These are phyloP conservation scores for Caenorhabditis brenneri DNA, from an alignment of 1,140 invertebrate species.

Conservation along the genomic window DNA sequence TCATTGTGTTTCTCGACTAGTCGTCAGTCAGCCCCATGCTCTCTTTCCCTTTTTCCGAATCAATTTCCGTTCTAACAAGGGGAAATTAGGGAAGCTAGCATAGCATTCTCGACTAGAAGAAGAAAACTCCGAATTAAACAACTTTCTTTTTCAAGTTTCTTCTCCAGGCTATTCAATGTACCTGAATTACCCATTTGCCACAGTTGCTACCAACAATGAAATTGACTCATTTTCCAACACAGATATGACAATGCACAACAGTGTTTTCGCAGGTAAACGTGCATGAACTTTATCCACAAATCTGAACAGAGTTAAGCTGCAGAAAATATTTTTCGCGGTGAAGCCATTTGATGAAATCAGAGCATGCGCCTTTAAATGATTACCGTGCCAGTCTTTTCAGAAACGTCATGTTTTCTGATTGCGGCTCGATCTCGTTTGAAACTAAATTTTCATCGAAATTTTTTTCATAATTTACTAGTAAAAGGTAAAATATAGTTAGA, in stretches of 20 bases:
- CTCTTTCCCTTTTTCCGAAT: not conserved
- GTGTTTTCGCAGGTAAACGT: constrained; percentile 12
- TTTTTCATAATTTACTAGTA: too few species aligned
- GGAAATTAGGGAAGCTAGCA: not conserved
- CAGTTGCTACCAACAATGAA: not conserved
- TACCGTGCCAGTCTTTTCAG: too few species aligned
- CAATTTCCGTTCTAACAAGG: not conserved
- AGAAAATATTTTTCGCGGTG: too few species aligned
- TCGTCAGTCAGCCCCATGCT: too few species aligned
- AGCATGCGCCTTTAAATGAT: too few species aligned
- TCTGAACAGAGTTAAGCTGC: too few species aligned
- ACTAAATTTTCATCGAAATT: too few species aligned
- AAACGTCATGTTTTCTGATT: too few species aligned
- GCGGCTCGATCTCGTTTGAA: too few species aligned
- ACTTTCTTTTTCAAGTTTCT: not conserved
- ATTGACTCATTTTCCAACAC: not conserved
- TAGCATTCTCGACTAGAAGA: not conserved
- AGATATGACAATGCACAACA: constrained; percentile 9
- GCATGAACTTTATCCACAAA: too few species aligned
- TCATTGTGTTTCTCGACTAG: not conserved
- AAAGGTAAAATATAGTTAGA: too few species aligned
- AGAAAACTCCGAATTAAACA: not conserved
- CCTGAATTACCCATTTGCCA: not conserved
- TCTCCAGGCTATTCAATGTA: constrained; percentile 15
- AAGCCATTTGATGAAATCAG: too few species aligned